Percentiles rank a stretch among this genome's conserved stretches.
These are phyloP conservation scores for Holacanthella duospinosa DNA, from an alignment of 2,888 invertebrate genomes.

Conservation along the genomic window DNA sequence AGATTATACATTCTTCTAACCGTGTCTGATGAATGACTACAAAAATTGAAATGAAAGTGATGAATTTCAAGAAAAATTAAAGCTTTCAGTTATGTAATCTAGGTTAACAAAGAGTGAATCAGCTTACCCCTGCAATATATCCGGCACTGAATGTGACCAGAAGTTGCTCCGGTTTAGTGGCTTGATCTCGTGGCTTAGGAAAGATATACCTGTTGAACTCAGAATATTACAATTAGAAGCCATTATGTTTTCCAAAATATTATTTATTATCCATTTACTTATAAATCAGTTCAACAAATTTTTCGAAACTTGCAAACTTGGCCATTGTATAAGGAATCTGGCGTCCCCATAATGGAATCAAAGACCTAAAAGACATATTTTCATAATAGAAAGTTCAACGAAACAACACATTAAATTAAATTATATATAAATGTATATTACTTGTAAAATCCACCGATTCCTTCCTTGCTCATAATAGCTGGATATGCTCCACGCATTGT, in stretches of 20 bases:
- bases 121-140: conserved; percentile 72
- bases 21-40: no score
- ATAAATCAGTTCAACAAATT: conserved; percentile 86
- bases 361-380: conserved; percentile 52
- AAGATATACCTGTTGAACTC: conserved; percentile 56
- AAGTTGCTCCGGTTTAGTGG: conserved; percentile 83
- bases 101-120: background rate
- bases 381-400: no score
- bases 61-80: no score
- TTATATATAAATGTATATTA: no score
- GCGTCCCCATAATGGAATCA: conserved; percentile 90
- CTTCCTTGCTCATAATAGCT: conserved; percentile 53
- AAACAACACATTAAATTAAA: no score
- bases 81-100: no score
- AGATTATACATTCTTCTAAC: no score
- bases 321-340: conserved; percentile 99
- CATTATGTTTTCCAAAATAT: no score
- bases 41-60: no score
- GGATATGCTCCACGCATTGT: conserved; percentile 66
- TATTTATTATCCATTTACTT: conserved; percentile 43
- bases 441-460: conserved; percentile 82
- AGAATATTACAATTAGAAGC: background rate
- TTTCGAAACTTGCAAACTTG: conserved; percentile 98
- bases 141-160: conserved; percentile 90
- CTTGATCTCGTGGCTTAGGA: conserved; percentile 83